phyloP scores from a whole-genome alignment of 2,888 invertebrate genomes.

The Philereme transversata region DNA sequence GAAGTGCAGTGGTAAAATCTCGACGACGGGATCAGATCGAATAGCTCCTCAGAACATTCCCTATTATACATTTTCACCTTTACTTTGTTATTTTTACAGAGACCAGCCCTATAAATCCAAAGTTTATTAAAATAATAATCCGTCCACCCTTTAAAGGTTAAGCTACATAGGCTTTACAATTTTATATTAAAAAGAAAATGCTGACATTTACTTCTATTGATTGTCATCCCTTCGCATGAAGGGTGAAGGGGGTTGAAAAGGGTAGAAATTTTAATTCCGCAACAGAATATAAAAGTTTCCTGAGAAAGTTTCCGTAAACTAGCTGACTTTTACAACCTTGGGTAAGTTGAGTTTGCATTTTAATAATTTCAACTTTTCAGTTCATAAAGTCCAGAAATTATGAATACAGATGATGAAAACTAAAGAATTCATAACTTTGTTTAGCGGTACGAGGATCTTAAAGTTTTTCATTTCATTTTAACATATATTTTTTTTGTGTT shows the following conservation, averaged over 20 bases:
- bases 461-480: neutral
- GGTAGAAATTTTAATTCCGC: slow-evolving; percentile 15
- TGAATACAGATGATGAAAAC: slow-evolving; percentile 15
- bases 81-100: too few relatives aligned
- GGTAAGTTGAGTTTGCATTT: slow-evolving; percentile 10
- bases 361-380: slow-evolving; percentile 7
- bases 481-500: too few relatives aligned
- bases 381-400: slow-evolving; percentile 13
- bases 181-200: slow-evolving; percentile 29
- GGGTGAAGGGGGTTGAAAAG: slow-evolving; percentile 11
- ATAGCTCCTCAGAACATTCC: too few relatives aligned
- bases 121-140: slow-evolving; percentile 20
- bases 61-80: too few relatives aligned
- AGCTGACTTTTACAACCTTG: slow-evolving; percentile 6
- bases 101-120: neutral
- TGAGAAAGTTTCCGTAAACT: slow-evolving; percentile 3
- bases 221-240: slow-evolving; percentile 26
- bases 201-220: slow-evolving; percentile 33
- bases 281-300: slow-evolving; percentile 1
- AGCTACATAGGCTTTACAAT: slow-evolving; percentile 22
- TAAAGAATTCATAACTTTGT: slow-evolving; percentile 11
- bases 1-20: too few relatives aligned
- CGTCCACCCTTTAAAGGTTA: slow-evolving; percentile 33
- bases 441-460: neutral
- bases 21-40: too few relatives aligned